Percentiles rank a stretch among this genome's conserved stretches.
Evolutionary conservation across 53 echinoderm and acorn worm genomes (phyloP).

Genomic region (Arbacia lixula): DNA sequence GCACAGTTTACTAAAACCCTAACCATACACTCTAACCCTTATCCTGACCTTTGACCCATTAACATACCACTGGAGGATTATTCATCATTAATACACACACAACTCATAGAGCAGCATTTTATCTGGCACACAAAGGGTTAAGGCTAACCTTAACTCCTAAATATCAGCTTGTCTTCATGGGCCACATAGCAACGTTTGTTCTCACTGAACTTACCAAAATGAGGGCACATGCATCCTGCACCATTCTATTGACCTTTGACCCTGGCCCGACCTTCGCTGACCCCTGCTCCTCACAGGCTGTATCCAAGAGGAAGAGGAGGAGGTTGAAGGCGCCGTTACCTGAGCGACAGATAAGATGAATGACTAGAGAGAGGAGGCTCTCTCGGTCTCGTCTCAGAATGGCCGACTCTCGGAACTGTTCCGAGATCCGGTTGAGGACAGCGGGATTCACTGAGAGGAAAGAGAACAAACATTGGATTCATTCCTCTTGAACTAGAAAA

Average conservation of each 20-base stretch:
- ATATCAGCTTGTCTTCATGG: too few relatives aligned
- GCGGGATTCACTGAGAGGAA: slow-evolving; percentile 91
- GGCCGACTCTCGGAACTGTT: slow-evolving; percentile 78
- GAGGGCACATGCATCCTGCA: slow-evolving; percentile 83
- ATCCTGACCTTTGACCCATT: too few relatives aligned
- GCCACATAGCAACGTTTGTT: too few relatives aligned
- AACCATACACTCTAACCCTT: too few relatives aligned
- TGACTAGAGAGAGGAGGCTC: slow-evolving; percentile 84
- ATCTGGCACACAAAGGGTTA: too few relatives aligned
- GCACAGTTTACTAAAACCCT: too few relatives aligned
- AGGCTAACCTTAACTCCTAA: too few relatives aligned
- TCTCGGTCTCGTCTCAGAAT: slow-evolving; percentile 87
- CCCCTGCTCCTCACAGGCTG: slow-evolving; percentile 53
- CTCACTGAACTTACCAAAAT: slow-evolving; percentile 75
- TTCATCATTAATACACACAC: too few relatives aligned
- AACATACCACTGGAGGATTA: too few relatives aligned
- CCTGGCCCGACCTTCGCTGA: slow-evolving; percentile 44
- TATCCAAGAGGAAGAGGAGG: slow-evolving; percentile 83
- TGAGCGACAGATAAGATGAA: slow-evolving; percentile 94
- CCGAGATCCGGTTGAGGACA: slow-evolving; percentile 82
- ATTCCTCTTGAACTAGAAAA: too few relatives aligned
- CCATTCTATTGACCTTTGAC: slow-evolving; percentile 75
- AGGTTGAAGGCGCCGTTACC: slow-evolving; percentile 95
- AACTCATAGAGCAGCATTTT: too few relatives aligned
- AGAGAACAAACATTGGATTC: too few relatives aligned